Percentiles rank a stretch among this genome's conserved stretches.
Evolutionary conservation across 2,888 invertebrate genomes (phyloP).

Genomic region (Caenorhabditis panamensis): DNA sequence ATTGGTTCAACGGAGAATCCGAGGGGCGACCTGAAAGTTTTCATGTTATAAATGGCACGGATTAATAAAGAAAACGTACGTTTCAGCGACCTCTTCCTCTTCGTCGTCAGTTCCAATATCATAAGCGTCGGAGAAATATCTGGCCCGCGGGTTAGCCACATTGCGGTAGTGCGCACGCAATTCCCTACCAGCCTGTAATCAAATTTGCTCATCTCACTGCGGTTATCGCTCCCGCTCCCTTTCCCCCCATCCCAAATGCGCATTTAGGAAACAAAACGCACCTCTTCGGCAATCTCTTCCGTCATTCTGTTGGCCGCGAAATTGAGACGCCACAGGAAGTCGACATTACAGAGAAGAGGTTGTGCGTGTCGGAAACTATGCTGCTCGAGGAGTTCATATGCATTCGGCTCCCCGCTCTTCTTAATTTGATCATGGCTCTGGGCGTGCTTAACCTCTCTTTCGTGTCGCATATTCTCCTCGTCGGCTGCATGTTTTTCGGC

Average conservation of each 20-base stretch:
- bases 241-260: conserved; percentile 10
- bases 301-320: conserved; percentile 79
- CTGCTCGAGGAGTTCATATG: conserved; percentile 70
- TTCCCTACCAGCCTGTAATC: conserved; percentile 68
- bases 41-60: background rate
- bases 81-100: conserved; percentile 50
- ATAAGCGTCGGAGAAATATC: conserved; percentile 77
- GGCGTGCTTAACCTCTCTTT: conserved; percentile 59
- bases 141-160: conserved; percentile 75
- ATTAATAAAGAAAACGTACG: conserved; percentile 14
- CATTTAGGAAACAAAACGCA: conserved; percentile 7
- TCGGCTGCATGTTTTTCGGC: conserved; percentile 37
- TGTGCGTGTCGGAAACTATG: conserved; percentile 69
- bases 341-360: conserved; percentile 72
- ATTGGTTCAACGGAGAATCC: conserved; percentile 52
- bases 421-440: conserved; percentile 65
- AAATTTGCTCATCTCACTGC: conserved; percentile 47
- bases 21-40: conserved; percentile 24
- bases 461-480: conserved; percentile 26
- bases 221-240: conserved; percentile 13
- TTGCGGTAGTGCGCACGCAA: conserved; percentile 66
- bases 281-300: conserved; percentile 78
- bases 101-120: conserved; percentile 53
- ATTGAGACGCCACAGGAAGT: conserved; percentile 78
- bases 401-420: conserved; percentile 60